Evolutionary conservation across 2,888 invertebrate species (phyloP).

Genomic region (Trissonchulus sp.): DNA sequence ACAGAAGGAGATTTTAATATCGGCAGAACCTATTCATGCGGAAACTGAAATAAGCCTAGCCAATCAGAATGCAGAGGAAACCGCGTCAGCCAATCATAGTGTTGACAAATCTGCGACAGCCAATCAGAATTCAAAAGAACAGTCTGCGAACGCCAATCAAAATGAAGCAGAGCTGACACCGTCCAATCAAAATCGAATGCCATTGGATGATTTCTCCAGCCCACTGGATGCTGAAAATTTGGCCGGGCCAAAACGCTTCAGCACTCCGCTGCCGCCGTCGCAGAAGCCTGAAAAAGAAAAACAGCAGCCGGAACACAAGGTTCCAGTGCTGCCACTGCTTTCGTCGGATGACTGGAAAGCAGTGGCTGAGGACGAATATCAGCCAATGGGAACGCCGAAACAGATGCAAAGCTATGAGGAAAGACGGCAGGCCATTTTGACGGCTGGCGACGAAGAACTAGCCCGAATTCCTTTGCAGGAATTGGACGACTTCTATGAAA

Average conservation of each 20-base stretch:
- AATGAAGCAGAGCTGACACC: not conserved
- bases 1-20: too few species aligned
- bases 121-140: too few species aligned
- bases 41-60: too few species aligned
- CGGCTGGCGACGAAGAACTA: not conserved
- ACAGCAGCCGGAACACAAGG: not conserved
- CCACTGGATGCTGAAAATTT: not conserved
- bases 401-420: not conserved
- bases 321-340: not conserved
- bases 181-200: not conserved
- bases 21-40: too few species aligned
- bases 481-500: not conserved
- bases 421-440: not conserved
- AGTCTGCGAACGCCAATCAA: too few species aligned
- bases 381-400: not conserved
- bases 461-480: constrained; percentile 7
- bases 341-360: not conserved
- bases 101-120: not conserved
- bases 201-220: not conserved
- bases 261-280: not conserved
- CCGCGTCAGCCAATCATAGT: too few species aligned
- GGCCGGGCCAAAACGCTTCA: not conserved
- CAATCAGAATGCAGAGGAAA: too few species aligned
- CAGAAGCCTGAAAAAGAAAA: not conserved
- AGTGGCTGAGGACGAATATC: not conserved